Evolutionary conservation across 2,888 invertebrate species (phyloP), one percentile per base, ranked within the genome.

Genomic region (Chouioia cunea): DNA sequence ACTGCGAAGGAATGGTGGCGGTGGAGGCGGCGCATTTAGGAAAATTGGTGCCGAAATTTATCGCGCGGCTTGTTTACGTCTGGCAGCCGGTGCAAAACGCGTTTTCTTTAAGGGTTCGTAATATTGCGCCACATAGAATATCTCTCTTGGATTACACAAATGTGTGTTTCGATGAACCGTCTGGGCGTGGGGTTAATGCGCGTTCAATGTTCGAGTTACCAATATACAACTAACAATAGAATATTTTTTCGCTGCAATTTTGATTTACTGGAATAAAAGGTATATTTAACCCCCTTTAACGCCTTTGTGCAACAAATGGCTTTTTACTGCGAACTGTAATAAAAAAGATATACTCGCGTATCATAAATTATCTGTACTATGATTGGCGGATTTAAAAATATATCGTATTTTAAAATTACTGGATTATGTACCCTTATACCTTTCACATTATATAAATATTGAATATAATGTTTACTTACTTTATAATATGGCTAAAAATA

Each of bases 1-100:
- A n/a, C n/a, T 52, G n/a, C 4, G 4, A 20, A 50, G 43, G 14
- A 36, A 36, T 36, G 20, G 8, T 47, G 12, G 48, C 18, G 56
- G n/a, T 23, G 15, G 48, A 12, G 56, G n/a, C 16, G 15, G 43
- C 53, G 70, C 70, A 65, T 71, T 71, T 71, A 62, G 36, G 65
- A 71, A 71, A 71, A 71, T 71, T 71, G 71, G 66, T 50, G 62
- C 46, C 58, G 66, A 71, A 71, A 66, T 71, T 71, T 71, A 71
- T 66, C 60, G 66, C 66, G 52, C 57, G 27, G 66, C 66, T 57
- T 71, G 71, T 71, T 71, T 71, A 66, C 66, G 66, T 63, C 66
- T 71, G 46, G 71, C 57, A 59, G 66, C 52, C 65, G 50, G 59
- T 44, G 65, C 23, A 50, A n/a, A 44, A 53, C 57, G 59, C 60